Percentiles rank a stretch among this genome's conserved stretches.
These are phyloP conservation scores for Aethes cnicana DNA, from an alignment of 2,888 invertebrate species.

Conservation along the genomic window DNA sequence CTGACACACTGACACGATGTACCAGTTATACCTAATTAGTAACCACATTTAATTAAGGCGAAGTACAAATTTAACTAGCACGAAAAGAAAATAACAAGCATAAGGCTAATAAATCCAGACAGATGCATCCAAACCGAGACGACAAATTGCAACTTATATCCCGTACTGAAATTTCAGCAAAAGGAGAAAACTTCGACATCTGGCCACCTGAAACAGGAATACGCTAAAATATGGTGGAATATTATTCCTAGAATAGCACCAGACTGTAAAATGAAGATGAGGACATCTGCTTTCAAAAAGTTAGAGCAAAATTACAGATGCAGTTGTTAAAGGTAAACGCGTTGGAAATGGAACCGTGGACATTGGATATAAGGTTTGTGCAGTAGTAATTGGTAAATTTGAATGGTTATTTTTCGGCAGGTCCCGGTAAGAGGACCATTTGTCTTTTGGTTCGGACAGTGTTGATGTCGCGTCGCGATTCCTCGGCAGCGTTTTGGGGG, in stretches of 20 bases:
- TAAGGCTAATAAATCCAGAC: conserved; percentile 66
- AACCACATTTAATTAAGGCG: conserved; percentile 66
- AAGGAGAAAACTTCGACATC: conserved; percentile 65
- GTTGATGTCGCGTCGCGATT: conserved; percentile 68
- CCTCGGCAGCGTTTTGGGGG: conserved; percentile 65
- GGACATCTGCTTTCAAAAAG: conserved; percentile 76
- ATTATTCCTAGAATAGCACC: conserved; percentile 81
- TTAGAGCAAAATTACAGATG: conserved; percentile 46
- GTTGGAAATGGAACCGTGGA: conserved; percentile 36
- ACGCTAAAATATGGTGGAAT: conserved; percentile 68
- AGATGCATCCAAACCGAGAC: conserved; percentile 57
- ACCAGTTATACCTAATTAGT: conserved; percentile 66
- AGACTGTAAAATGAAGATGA: conserved; percentile 78
- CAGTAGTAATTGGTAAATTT: conserved; percentile 13
- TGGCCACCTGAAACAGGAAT: conserved; percentile 78
- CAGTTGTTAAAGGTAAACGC: conserved; percentile 31
- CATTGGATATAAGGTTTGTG: conserved; percentile 33
- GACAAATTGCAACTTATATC: conserved; percentile 59
- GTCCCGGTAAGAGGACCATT: conserved; percentile 64
- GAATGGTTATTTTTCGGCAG: conserved; percentile 33
- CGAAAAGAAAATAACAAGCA: conserved; percentile 43
- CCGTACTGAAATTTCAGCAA: conserved; percentile 57
- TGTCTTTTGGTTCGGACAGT: conserved; percentile 68
- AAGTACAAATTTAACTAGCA: conserved; percentile 52
- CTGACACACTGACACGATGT: conserved; percentile 60